Conservation (phyloP, 1,140 invertebrate genomes). For the Pseudomyrmex cubaensis region DNA sequence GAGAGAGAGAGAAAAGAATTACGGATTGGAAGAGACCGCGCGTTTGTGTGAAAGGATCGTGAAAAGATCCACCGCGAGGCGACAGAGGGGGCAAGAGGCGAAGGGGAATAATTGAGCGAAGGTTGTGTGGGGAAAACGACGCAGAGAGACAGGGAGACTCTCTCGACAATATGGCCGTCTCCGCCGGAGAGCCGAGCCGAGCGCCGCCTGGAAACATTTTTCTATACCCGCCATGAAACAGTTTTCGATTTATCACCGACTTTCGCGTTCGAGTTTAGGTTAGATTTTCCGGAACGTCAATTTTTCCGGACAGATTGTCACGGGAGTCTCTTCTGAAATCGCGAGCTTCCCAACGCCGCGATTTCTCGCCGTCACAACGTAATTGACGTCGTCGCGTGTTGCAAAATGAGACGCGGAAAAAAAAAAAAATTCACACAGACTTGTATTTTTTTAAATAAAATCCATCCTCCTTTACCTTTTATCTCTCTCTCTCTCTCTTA, state of each 20-base stretch:
- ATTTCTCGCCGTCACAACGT: background rate
- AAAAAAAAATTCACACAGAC: too few relatives aligned
- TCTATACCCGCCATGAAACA: constrained; percentile 77
- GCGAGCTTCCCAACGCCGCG: too few relatives aligned
- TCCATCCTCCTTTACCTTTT: too few relatives aligned
- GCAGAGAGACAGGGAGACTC: constrained; percentile 3
- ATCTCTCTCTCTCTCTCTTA: too few relatives aligned
- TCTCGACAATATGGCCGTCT: constrained; percentile 78
- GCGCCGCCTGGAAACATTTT: constrained; percentile 83
- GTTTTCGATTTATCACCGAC: constrained; percentile 19
- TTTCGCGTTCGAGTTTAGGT: constrained; percentile 8
- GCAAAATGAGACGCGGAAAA: background rate
- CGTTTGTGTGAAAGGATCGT: constrained; percentile 60
- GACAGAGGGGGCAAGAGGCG: constrained; percentile 19
- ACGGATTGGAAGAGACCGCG: constrained; percentile 53
- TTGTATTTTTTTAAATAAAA: too few relatives aligned
- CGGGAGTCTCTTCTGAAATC: too few relatives aligned
- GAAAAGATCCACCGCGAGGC: constrained; percentile 37
- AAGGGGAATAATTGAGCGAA: background rate
- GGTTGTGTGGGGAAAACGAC: background rate
- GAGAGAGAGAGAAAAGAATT: too few relatives aligned
- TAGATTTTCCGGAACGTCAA: background rate
- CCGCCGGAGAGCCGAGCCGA: constrained; percentile 57
- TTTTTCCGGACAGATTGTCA: too few relatives aligned
- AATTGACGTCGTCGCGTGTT: too few relatives aligned